A percentile compares a stretch with the other conserved stretches of the same genome.
Conservation (phyloP, 2,888 invertebrate species). For the Lasioglossum villosulum region DNA sequence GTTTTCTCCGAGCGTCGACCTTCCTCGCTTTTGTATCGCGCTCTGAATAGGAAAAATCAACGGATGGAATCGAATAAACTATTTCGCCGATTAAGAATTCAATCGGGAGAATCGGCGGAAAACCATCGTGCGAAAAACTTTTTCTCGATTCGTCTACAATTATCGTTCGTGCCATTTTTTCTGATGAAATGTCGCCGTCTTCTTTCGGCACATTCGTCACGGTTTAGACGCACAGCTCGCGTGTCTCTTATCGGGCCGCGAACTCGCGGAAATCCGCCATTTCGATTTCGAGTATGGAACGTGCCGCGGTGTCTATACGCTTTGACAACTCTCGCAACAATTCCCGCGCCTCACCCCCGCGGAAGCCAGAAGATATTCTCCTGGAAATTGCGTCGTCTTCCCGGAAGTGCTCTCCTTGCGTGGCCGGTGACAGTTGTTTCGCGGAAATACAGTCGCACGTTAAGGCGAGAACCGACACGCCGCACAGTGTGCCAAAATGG, state of each 20-base stretch:
- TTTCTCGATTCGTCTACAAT: background rate
- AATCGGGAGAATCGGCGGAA: background rate
- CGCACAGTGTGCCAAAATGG: too few relatives aligned
- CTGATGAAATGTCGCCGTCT: background rate
- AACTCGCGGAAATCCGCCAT: background rate
- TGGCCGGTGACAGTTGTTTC: constrained; percentile 55
- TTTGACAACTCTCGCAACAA: constrained; percentile 28
- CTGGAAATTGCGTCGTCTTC: constrained; percentile 44
- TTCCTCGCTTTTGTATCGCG: constrained; percentile 43
- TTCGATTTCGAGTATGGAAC: constrained; percentile 17
- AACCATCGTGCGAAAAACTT: background rate
- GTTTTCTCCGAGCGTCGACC: constrained; percentile 33
- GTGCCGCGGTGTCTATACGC: background rate
- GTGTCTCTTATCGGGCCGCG: background rate
- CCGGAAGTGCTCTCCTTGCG: constrained; percentile 38
- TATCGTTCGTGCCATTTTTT: too few relatives aligned
- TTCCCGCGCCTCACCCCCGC: constrained; percentile 34
- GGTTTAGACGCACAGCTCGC: background rate
- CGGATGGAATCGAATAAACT: constrained; percentile 25
- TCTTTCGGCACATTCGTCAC: background rate
- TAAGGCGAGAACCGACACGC: constrained; percentile 29
- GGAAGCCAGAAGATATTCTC: constrained; percentile 29
- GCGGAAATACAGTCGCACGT: constrained; percentile 42
- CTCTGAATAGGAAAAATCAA: constrained; percentile 51
- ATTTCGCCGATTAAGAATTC: constrained; percentile 45